phyloP scores from a whole-genome alignment of 2,888 invertebrate species.

The Thecocarcelia acutangulata region DNA sequence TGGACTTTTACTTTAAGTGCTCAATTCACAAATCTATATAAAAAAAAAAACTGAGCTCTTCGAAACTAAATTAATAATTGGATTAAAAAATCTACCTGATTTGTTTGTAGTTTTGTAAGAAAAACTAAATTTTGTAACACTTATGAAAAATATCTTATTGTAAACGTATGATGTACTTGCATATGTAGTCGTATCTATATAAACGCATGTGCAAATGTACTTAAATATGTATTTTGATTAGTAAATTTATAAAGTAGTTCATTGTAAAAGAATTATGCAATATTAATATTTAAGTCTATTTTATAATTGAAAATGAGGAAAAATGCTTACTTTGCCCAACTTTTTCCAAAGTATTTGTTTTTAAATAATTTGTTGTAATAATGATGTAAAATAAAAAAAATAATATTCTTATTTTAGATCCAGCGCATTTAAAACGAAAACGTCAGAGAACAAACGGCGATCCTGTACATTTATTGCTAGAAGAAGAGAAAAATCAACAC shows the following conservation, averaged over 20 bases:
- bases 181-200: background rate
- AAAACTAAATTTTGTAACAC: slow-evolving; percentile 5
- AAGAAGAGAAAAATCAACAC: slow-evolving; percentile 72
- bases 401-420: slow-evolving; percentile 82
- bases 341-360: slow-evolving; percentile 6
- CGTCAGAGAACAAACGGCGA: slow-evolving; percentile 81
- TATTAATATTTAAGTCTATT: slow-evolving; percentile 13
- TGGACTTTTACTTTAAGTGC: background rate
- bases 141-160: background rate
- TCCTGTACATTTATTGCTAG: slow-evolving; percentile 81
- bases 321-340: background rate
- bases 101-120: slow-evolving; percentile 27
- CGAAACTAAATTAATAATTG: slow-evolving; percentile 31
- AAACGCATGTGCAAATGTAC: background rate
- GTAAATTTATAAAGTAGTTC: background rate
- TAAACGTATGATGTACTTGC: background rate
- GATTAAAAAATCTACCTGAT: background rate
- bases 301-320: background rate
- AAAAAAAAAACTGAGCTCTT: slow-evolving; percentile 36
- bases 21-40: slow-evolving; percentile 2
- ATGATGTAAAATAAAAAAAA: slow-evolving; percentile 41
- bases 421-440: slow-evolving; percentile 83
- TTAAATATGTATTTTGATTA: background rate
- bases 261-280: slow-evolving; percentile 29
- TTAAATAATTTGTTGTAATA: slow-evolving; percentile 3